These are phyloP conservation scores for Lasioglossum lativentre DNA, from an alignment of 2,888 invertebrate species.

Conservation along the genomic window DNA sequence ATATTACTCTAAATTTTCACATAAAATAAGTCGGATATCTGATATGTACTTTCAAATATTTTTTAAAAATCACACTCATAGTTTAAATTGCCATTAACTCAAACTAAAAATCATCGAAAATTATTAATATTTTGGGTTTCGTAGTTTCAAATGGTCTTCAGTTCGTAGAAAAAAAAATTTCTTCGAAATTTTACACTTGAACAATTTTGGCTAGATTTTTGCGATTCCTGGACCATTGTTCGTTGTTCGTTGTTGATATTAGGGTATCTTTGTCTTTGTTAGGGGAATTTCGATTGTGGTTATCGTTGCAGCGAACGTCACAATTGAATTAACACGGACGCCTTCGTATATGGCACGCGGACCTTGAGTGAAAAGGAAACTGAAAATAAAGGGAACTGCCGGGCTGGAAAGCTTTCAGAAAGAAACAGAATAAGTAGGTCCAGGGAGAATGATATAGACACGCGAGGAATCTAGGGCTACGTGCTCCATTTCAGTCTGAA, in stretches of 20 bases:
- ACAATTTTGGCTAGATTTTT: no score
- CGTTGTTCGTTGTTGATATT: not conserved
- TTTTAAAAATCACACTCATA: no score
- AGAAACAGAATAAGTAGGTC: constrained; percentile 59
- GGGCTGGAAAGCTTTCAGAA: constrained; percentile 51
- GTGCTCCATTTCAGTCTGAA: constrained; percentile 48
- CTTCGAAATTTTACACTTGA: no score
- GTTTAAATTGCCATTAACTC: no score
- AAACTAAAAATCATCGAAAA: no score
- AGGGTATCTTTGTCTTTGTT: not conserved
- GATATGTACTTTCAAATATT: no score
- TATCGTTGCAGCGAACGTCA: not conserved
- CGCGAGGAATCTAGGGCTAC: constrained; percentile 45
- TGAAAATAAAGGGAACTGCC: constrained; percentile 37
- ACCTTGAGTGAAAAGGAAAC: constrained; percentile 46
- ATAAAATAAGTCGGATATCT: no score
- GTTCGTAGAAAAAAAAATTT: no score
- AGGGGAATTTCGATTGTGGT: not conserved
- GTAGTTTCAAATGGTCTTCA: no score
- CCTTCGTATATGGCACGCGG: constrained; percentile 59
- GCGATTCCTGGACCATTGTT: no score
- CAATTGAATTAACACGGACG: constrained; percentile 48
- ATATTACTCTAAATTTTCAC: no score
- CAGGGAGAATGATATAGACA: constrained; percentile 54
- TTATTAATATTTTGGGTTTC: no score